Evolutionary conservation across 2,113 vertebrate species (phyloP), one percentile per base, ranked within the genome.

Genomic region (Dicrurus megarhynchus): DNA sequence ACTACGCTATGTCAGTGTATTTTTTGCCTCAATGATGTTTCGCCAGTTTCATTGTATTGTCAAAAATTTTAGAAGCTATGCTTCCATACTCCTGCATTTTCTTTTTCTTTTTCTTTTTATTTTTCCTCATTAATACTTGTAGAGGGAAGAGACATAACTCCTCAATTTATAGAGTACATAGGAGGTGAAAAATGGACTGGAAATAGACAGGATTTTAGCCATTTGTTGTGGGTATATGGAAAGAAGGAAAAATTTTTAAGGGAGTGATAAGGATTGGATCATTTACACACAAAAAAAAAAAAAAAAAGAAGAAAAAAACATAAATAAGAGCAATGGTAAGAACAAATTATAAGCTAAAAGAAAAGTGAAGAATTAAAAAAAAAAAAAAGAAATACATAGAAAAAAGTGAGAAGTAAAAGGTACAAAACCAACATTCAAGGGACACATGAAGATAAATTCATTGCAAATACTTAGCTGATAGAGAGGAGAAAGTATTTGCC

Each of bases 1-100:
- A 59, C 10, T 71, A 24, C 7, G 21, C 3, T 23, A 2, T 21
- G 10, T 26, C 2, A 1, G 2, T 47, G 4, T 52, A 44, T 3
- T 65, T 76, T 73, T 27, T 64, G 5, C 17, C 19, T 33, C 14
- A 69, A 8, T 27, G 7, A 1, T 61, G 37, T 86, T 39, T 53
- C 8, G 15, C 24, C 21, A 32, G 3, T 55, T 79, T 46, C 35
- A 41, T 11, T 32, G 1, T 37, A 55, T 11, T 46, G 8, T 22
- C 16, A 81, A 17, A 84, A 41, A 37, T 73, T 75, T 84, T n/a
- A 39, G 23, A 81, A 77, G 4, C 4, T 35, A 3, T 33, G 5
- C 8, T 35, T 71, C 30, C 21, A 14, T 74, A 52, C 8, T 39
- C 11, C 35, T 42, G 2, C 0, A 1, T 20, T 47, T 46, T 10